These are phyloP conservation scores for Plestiodon gilberti DNA, from an alignment of 2,113 vertebrate species.

Conservation along the genomic window DNA sequence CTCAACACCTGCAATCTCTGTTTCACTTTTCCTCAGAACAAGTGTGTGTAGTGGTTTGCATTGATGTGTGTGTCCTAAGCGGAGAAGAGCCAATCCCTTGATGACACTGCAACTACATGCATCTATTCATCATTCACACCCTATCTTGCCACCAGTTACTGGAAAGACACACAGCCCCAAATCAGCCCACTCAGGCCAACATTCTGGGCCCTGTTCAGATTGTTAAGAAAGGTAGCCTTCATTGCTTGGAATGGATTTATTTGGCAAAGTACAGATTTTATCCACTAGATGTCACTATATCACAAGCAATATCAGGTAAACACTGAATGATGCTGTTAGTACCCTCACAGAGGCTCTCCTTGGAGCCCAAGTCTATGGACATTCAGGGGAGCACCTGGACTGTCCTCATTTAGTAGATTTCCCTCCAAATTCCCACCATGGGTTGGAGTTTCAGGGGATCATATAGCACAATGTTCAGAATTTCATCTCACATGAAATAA, in stretches of 20 bases:
- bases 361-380: not conserved
- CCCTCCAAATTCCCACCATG: too few species aligned
- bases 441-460: too few species aligned
- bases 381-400: too few species aligned
- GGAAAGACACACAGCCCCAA: not conserved
- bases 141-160: not conserved
- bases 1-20: not conserved
- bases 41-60: not conserved
- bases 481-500: too few species aligned
- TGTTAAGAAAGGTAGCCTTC: not conserved
- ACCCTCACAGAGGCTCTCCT: not conserved
- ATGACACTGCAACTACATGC: not conserved
- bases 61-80: not conserved
- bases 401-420: too few species aligned
- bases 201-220: not conserved
- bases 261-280: not conserved
- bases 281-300: constrained; percentile 1
- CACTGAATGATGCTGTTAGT: too few species aligned
- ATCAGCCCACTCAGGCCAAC: not conserved
- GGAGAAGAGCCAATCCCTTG: not conserved
- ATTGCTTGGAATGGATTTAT: not conserved
- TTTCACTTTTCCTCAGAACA: not conserved
- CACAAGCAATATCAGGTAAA: not conserved
- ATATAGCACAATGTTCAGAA: too few species aligned
- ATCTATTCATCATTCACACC: not conserved